Percentiles rank a stretch among this genome's conserved stretches.
phyloP scores from a whole-genome alignment of 2,797 vertebrate genomes.

The Cuniculus paca region DNA sequence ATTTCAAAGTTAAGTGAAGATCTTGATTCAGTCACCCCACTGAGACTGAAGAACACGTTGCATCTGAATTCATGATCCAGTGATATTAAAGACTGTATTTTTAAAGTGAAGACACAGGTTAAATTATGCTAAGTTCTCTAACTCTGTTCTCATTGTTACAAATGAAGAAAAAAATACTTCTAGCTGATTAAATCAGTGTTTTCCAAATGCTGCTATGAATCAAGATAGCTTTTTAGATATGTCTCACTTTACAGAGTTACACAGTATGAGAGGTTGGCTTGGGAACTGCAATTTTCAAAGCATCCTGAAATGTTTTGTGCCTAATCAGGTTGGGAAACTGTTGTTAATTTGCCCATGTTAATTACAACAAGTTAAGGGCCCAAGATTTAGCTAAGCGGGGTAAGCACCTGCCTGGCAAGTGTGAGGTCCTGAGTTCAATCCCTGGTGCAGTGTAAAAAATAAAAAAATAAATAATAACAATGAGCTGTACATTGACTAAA shows the following conservation, averaged over 20 bases:
- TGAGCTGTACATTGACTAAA: not conserved
- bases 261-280: not conserved
- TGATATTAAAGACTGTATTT: not conserved
- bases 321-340: not conserved
- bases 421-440: too few relatives aligned
- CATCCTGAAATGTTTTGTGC: not conserved
- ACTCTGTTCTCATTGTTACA: constrained; percentile 26
- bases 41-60: not conserved
- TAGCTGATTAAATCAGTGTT: not conserved
- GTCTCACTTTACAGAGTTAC: not conserved
- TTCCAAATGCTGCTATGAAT: not conserved
- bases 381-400: too few relatives aligned
- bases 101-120: not conserved
- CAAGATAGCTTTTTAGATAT: not conserved
- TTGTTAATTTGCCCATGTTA: not conserved
- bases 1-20: not conserved
- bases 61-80: not conserved
- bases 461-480: too few relatives aligned
- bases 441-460: too few relatives aligned
- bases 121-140: not conserved
- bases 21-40: not conserved
- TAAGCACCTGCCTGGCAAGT: too few relatives aligned
- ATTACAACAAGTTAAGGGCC: too few relatives aligned
- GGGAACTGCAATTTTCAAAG: not conserved
- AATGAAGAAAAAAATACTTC: not conserved